phyloP scores from a whole-genome alignment of 2,888 invertebrate species.

The Nesidiocoris tenuis region DNA sequence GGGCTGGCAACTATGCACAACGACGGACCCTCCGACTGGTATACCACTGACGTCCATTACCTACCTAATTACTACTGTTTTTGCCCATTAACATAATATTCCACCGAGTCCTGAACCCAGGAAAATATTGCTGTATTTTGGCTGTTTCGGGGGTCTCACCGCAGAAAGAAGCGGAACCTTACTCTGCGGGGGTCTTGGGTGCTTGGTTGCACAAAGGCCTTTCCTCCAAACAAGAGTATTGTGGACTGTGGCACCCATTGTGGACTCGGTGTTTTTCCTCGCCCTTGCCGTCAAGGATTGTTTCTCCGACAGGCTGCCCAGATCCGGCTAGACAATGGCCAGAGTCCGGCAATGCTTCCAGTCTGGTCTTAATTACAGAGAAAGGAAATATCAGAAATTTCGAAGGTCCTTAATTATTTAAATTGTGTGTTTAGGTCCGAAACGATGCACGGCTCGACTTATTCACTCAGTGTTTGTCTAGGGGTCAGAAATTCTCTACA shows the following conservation, averaged over 20 bases:
- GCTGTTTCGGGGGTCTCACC: constrained; percentile 26
- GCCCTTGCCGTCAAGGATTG: constrained; percentile 22
- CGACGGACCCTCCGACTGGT: not conserved
- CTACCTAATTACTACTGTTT: constrained; percentile 44
- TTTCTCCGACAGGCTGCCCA: constrained; percentile 35
- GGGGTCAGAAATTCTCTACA: constrained; percentile 36
- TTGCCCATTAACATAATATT: constrained; percentile 47
- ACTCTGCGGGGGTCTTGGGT: constrained; percentile 5
- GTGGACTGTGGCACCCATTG: constrained; percentile 40
- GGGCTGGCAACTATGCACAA: not conserved
- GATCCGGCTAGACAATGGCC: not conserved
- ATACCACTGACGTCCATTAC: constrained; percentile 14
- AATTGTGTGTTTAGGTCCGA: constrained; percentile 47
- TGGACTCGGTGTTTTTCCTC: constrained; percentile 25
- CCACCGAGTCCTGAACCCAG: constrained; percentile 32
- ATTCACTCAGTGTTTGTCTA: constrained; percentile 37
- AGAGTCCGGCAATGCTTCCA: not conserved
- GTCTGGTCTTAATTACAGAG: constrained; percentile 42
- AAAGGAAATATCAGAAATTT: constrained; percentile 46
- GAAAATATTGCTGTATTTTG: constrained; percentile 44
- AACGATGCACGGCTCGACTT: constrained; percentile 42
- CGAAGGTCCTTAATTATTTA: constrained; percentile 45
- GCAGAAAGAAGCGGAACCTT: not conserved
- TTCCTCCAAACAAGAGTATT: not conserved
- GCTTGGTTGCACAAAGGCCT: constrained; percentile 34